Percentiles rank a stretch among this genome's conserved stretches.
Conservation (phyloP, 1,140 invertebrate species). For the Matsumurasca onukii region DNA sequence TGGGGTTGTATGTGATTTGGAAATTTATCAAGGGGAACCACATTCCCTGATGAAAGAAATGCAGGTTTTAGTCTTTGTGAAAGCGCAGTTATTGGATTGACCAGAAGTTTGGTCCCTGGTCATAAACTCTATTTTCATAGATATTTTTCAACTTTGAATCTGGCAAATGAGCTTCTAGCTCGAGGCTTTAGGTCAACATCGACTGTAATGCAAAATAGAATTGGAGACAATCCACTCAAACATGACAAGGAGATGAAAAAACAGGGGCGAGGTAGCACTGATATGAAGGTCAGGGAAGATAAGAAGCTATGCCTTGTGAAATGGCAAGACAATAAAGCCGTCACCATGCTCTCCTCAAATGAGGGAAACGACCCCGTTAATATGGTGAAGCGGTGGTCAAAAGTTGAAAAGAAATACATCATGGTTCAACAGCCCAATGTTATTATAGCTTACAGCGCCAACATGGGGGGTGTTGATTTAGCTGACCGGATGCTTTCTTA, state of each 20-base stretch:
- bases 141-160: constrained; percentile 38
- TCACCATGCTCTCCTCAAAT: constrained; percentile 33
- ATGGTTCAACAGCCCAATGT: constrained; percentile 40
- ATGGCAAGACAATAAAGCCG: constrained; percentile 34
- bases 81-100: constrained; percentile 30
- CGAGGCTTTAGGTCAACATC: constrained; percentile 23
- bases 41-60: constrained; percentile 11
- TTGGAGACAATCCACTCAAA: constrained; percentile 3
- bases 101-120: constrained; percentile 26
- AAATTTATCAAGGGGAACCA: constrained; percentile 19
- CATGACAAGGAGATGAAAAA: constrained; percentile 13
- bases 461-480: constrained; percentile 44
- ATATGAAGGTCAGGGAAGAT: constrained; percentile 4
- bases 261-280: background rate
- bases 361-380: constrained; percentile 27
- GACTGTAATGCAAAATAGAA: constrained; percentile 28
- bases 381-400: constrained; percentile 42
- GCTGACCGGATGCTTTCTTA: constrained; percentile 34
- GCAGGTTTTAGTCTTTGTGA: constrained; percentile 35
- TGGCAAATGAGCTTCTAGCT: constrained; percentile 19
- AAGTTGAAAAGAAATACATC: constrained; percentile 42
- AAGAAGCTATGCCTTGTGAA: constrained; percentile 17
- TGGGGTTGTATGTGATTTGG: constrained; percentile 37
- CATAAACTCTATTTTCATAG: constrained; percentile 41
- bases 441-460: constrained; percentile 43